Percentiles rank a stretch among this genome's conserved stretches.
Conservation (phyloP, 2,113 vertebrate species). For the Amphilophus citrinellus region DNA sequence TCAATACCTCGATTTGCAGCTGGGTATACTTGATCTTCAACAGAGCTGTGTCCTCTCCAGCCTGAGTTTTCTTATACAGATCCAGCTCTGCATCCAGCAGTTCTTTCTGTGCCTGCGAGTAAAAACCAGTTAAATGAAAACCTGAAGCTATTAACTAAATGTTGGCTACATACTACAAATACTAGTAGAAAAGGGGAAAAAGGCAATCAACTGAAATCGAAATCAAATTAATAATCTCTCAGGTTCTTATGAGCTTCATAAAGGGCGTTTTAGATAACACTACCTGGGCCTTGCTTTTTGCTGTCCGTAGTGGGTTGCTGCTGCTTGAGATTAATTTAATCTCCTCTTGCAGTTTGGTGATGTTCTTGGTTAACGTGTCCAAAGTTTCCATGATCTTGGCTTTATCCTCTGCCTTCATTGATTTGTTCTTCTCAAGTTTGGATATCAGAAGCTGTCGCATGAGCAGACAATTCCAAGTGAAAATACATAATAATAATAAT, state of each 20-base stretch:
- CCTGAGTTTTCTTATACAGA: slow-evolving; percentile 95
- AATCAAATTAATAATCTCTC: neutral
- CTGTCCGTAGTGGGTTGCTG: slow-evolving; percentile 77
- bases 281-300: slow-evolving; percentile 96
- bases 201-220: neutral
- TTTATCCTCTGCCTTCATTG: slow-evolving; percentile 95
- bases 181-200: neutral
- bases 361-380: slow-evolving; percentile 90
- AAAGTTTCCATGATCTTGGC: slow-evolving; percentile 95
- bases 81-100: slow-evolving; percentile 96
- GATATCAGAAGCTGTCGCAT: slow-evolving; percentile 91
- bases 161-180: neutral
- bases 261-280: neutral
- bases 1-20: slow-evolving; percentile 92
- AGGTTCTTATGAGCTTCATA: too few species aligned
- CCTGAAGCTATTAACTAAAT: neutral
- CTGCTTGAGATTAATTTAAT: slow-evolving; percentile 88
- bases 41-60: slow-evolving; percentile 95
- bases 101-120: slow-evolving; percentile 91
- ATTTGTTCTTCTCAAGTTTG: slow-evolving; percentile 96
- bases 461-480: neutral
- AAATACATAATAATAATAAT: neutral
- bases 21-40: slow-evolving; percentile 93
- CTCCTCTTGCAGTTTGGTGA: slow-evolving; percentile 96
- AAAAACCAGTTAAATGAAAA: neutral